Evolutionary conservation across 2,888 invertebrate species (phyloP).

Genomic region (Phorcus lineatus): DNA sequence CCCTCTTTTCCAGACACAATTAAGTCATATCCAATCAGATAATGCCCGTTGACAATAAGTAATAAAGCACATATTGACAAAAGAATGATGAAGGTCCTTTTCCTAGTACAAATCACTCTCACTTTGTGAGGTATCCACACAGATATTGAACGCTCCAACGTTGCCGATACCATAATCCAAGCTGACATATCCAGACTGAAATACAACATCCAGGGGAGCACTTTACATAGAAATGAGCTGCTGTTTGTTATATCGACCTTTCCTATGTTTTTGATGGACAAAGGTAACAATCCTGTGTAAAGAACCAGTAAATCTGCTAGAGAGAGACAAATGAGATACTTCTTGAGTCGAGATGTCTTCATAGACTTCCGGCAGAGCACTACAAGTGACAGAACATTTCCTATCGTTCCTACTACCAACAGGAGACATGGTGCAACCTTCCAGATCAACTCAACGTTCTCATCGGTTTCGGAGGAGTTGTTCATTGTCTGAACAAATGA

Average conservation of each 20-base stretch:
- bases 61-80: slow-evolving; percentile 22
- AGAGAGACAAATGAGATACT: slow-evolving; percentile 32
- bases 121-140: slow-evolving; percentile 47
- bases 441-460: not conserved
- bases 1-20: slow-evolving; percentile 6
- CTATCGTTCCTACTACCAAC: not conserved
- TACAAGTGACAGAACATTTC: not conserved
- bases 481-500: too few relatives aligned
- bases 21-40: slow-evolving; percentile 29
- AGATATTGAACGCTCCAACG: slow-evolving; percentile 41
- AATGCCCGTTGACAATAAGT: slow-evolving; percentile 31
- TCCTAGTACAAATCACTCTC: slow-evolving; percentile 36
- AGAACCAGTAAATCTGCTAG: slow-evolving; percentile 45
- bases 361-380: not conserved
- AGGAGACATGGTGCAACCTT: not conserved
- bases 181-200: slow-evolving; percentile 41
- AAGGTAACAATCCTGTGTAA: slow-evolving; percentile 39
- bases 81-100: slow-evolving; percentile 32
- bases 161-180: slow-evolving; percentile 48
- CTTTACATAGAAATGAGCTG: slow-evolving; percentile 31
- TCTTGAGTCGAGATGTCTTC: not conserved
- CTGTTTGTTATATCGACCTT: slow-evolving; percentile 31
- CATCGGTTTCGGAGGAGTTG: too few relatives aligned
- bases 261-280: slow-evolving; percentile 39
- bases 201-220: slow-evolving; percentile 36